Conservation (phyloP, 1,140 invertebrate species). For the Papilio glaucus region DNA sequence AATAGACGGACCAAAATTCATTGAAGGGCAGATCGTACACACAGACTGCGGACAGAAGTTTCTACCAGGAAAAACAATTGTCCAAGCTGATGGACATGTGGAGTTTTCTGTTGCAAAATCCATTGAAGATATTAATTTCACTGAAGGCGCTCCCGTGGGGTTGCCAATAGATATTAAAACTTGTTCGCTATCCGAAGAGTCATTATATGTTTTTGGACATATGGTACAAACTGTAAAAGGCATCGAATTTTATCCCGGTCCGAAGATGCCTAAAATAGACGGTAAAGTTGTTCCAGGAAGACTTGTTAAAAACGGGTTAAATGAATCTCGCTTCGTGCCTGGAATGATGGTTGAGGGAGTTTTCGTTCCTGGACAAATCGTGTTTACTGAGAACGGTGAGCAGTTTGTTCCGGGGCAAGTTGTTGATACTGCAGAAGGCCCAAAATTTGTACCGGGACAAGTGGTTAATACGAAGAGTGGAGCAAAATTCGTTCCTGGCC, state of each 20-base stretch:
- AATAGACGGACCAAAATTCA: constrained; percentile 86
- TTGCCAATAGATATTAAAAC: constrained; percentile 85
- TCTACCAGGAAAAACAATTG: constrained; percentile 84
- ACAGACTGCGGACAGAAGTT: constrained; percentile 85
- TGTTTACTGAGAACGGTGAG: constrained; percentile 87
- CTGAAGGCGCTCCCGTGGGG: constrained; percentile 81
- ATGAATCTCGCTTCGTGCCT: constrained; percentile 87
- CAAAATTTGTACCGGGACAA: constrained; percentile 88
- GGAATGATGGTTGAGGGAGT: constrained; percentile 87
- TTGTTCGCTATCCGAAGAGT: constrained; percentile 80
- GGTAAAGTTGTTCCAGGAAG: constrained; percentile 88
- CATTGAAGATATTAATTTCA: constrained; percentile 84
- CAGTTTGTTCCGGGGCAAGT: constrained; percentile 91
- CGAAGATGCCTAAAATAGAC: constrained; percentile 69
- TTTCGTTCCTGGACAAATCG: constrained; percentile 89
- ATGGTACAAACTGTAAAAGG: constrained; percentile 87
- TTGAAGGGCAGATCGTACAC: constrained; percentile 87
- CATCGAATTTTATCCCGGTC: constrained; percentile 88
- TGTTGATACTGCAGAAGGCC: constrained; percentile 86
- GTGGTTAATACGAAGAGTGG: constrained; percentile 88
- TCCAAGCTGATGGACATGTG: constrained; percentile 81
- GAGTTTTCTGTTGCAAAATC: constrained; percentile 85
- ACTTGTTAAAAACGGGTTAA: constrained; percentile 85
- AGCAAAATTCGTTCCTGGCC: constrained; percentile 88
- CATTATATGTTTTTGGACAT: constrained; percentile 86